Evolutionary conservation across 2,113 vertebrate species (phyloP).

Genomic region (Excalfactoria chinensis): DNA sequence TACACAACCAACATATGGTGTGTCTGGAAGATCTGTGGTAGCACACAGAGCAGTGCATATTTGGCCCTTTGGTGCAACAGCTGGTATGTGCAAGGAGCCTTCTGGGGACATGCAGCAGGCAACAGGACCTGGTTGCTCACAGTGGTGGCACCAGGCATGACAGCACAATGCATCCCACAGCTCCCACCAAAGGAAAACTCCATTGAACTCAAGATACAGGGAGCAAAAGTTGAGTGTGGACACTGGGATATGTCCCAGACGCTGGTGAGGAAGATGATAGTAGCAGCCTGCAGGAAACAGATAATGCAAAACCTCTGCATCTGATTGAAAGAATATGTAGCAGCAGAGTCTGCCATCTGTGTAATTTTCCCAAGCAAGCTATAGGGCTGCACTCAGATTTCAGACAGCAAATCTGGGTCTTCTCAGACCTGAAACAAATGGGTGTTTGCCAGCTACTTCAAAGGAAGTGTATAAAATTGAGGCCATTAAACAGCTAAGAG

Average conservation of each 20-base stretch:
- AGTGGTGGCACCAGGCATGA: conserved; percentile 16
- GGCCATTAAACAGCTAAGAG: conserved; percentile 39
- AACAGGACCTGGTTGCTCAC: background rate
- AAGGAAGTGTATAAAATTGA: conserved; percentile 34
- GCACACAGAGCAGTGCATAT: background rate
- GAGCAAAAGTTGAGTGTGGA: background rate
- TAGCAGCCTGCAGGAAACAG: background rate
- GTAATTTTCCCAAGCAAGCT: background rate
- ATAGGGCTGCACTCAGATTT: background rate
- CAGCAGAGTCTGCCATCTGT: background rate
- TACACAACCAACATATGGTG: conserved; percentile 1
- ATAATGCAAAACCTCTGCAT: background rate
- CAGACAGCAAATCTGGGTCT: conserved; percentile 39
- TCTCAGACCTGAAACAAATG: conserved; percentile 52
- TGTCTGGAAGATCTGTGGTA: conserved; percentile 6
- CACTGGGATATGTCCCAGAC: accelerated
- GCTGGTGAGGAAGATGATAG: background rate
- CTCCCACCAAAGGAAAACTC: background rate
- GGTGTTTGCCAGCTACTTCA: conserved; percentile 54
- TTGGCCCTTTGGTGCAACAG: conserved; percentile 10
- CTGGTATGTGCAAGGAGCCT: conserved; percentile 24
- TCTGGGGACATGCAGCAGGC: background rate
- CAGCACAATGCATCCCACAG: accelerated
- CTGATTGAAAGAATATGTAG: background rate
- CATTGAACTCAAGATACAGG: accelerated